These are phyloP conservation scores for Augochlora pura DNA, from an alignment of 1,140 invertebrate genomes.

Conservation along the genomic window DNA sequence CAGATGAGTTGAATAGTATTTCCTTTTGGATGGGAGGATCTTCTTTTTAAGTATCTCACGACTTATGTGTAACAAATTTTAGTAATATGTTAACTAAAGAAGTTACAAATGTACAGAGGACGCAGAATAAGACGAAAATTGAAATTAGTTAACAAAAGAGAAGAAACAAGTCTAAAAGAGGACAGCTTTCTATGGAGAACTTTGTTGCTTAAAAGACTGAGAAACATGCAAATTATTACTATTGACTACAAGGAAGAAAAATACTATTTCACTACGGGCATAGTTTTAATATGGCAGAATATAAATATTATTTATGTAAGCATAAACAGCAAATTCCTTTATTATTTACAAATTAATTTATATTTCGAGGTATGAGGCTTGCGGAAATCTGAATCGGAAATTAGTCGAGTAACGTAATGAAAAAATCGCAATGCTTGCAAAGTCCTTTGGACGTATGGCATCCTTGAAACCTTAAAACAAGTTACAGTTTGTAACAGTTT, in stretches of 20 bases:
- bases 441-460: constrained; percentile 51
- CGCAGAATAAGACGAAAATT: constrained; percentile 36
- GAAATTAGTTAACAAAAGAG: constrained; percentile 18
- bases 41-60: constrained; percentile 33
- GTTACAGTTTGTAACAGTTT: constrained; percentile 32
- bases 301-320: constrained; percentile 54
- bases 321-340: constrained; percentile 42
- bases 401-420: constrained; percentile 9
- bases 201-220: constrained; percentile 66
- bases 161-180: constrained; percentile 29
- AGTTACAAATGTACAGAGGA: constrained; percentile 57
- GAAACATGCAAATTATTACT: constrained; percentile 58
- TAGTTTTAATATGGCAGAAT: constrained; percentile 50
- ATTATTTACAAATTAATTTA: constrained; percentile 11
- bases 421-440: constrained; percentile 40
- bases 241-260: constrained; percentile 45
- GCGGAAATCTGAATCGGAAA: constrained; percentile 2
- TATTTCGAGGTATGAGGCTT: constrained; percentile 10
- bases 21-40: constrained; percentile 25
- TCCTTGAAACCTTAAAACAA: constrained; percentile 14
- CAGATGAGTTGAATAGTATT: constrained; percentile 44
- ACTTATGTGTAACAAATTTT: constrained; percentile 54
- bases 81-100: constrained; percentile 37
- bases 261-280: constrained; percentile 44
- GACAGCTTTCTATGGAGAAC: constrained; percentile 53